A percentile compares a stretch with the other conserved stretches of the same genome.
phyloP scores from a whole-genome alignment of 1,140 invertebrate genomes.

The Sitophilus oryzae region DNA sequence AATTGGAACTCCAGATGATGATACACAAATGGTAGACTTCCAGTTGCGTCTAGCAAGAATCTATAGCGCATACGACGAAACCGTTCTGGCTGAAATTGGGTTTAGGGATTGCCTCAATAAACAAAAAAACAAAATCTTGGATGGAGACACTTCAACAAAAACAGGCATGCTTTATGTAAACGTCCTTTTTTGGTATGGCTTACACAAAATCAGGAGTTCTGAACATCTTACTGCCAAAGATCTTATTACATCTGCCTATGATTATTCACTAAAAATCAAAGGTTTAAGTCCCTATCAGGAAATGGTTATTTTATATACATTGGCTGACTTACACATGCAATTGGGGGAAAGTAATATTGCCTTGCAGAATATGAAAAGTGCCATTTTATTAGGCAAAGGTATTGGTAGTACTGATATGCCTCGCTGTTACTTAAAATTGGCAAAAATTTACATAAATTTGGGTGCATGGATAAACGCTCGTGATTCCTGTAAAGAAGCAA shows the following conservation, averaged over 20 bases:
- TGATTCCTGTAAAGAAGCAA: slow-evolving; percentile 31
- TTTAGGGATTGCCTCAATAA: slow-evolving; percentile 39
- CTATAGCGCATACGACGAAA: slow-evolving; percentile 36
- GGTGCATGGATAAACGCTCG: slow-evolving; percentile 30
- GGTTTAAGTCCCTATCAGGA: slow-evolving; percentile 39
- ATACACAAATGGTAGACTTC: slow-evolving; percentile 39
- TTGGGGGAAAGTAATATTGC: slow-evolving; percentile 37
- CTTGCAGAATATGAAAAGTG: slow-evolving; percentile 37
- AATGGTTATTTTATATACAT: slow-evolving; percentile 40
- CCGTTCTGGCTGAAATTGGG: slow-evolving; percentile 38
- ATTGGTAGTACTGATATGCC: slow-evolving; percentile 40
- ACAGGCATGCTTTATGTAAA: slow-evolving; percentile 41
- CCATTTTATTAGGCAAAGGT: slow-evolving; percentile 38
- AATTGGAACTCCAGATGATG: slow-evolving; percentile 27
- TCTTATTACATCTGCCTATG: slow-evolving; percentile 36
- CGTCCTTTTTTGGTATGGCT: slow-evolving; percentile 41
- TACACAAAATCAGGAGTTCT: slow-evolving; percentile 37
- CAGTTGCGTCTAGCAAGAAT: slow-evolving; percentile 40
- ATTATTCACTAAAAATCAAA: slow-evolving; percentile 39
- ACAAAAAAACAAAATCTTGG: slow-evolving; percentile 37
- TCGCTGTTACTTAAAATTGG: slow-evolving; percentile 39
- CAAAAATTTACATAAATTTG: slow-evolving; percentile 38
- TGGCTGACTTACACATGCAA: slow-evolving; percentile 39
- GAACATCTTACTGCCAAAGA: slow-evolving; percentile 34
- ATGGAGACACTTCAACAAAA: slow-evolving; percentile 36